Conservation (phyloP, 2,113 vertebrate genomes). For the Hystrix brachyura region DNA sequence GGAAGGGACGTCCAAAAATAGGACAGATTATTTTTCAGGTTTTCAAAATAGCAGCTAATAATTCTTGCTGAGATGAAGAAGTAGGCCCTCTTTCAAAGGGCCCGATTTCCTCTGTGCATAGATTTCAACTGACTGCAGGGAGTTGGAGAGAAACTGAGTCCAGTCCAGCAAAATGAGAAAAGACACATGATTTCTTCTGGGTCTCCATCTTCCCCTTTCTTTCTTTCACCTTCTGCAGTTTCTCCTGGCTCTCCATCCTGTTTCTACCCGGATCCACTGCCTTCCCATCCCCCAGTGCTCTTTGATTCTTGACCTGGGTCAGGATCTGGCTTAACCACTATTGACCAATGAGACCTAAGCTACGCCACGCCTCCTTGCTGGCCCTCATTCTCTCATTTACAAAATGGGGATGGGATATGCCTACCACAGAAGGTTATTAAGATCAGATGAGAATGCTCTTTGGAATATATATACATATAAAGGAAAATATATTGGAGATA, state of each 20-base stretch:
- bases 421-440: not conserved
- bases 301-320: not conserved
- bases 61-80: not conserved
- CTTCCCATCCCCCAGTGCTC: rapidly evolving
- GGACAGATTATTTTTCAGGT: not conserved
- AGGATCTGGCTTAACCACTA: not conserved
- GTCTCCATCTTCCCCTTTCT: not conserved
- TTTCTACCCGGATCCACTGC: not conserved
- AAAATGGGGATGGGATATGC: not conserved
- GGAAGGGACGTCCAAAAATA: not conserved
- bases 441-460: not conserved
- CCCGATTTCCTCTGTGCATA: rapidly evolving
- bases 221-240: rapidly evolving
- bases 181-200: not conserved
- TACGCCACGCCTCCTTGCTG: not conserved
- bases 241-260: not conserved
- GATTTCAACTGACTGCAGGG: not conserved
- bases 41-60: conserved; percentile 1
- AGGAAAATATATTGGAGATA: too few species aligned
- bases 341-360: too few species aligned
- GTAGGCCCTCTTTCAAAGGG: not conserved
- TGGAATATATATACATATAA: not conserved
- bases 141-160: not conserved
- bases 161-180: rapidly evolving
- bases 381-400: not conserved